Evolutionary conservation across 92 coral and sea anemone genomes (phyloP).

Genomic region (Anthopleura xanthogrammica): DNA sequence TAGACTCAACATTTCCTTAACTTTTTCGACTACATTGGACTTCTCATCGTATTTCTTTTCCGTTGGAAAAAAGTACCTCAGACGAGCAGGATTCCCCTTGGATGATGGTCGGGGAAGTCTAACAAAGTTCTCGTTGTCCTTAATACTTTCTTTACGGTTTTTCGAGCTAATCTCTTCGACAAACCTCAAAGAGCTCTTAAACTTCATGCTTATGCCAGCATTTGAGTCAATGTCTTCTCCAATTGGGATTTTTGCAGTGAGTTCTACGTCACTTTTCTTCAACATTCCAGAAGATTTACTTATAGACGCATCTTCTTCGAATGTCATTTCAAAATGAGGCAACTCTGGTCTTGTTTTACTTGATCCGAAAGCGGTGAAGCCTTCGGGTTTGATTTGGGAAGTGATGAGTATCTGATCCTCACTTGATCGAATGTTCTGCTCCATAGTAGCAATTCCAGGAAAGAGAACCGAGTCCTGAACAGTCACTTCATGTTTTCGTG

Average conservation of each 20-base stretch:
- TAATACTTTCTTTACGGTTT: not conserved
- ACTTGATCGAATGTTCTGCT: slow-evolving; percentile 43
- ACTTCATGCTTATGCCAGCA: slow-evolving; percentile 10
- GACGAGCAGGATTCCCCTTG: not conserved
- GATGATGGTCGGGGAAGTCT: slow-evolving; percentile 4
- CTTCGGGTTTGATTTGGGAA: slow-evolving; percentile 36
- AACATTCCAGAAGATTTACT: slow-evolving; percentile 59
- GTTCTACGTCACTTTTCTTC: slow-evolving; percentile 30
- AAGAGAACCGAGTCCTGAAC: slow-evolving; percentile 41
- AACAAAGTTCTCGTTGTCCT: not conserved
- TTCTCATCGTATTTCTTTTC: slow-evolving; percentile 21
- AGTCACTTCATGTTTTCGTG: slow-evolving; percentile 20
- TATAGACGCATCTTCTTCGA: slow-evolving; percentile 55
- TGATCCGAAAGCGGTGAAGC: slow-evolving; percentile 31
- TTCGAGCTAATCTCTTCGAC: not conserved
- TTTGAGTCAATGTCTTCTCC: slow-evolving; percentile 11
- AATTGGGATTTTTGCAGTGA: slow-evolving; percentile 37
- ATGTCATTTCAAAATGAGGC: slow-evolving; percentile 17
- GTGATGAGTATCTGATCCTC: slow-evolving; percentile 38
- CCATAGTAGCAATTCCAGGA: slow-evolving; percentile 42
- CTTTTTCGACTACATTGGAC: slow-evolving; percentile 13
- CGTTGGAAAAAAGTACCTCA: slow-evolving; percentile 10
- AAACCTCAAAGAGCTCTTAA: slow-evolving; percentile 29
- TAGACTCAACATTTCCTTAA: slow-evolving; percentile 26
- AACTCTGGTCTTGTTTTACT: slow-evolving; percentile 8